These are phyloP conservation scores for Iguana delicatissima DNA, from an alignment of 2,797 vertebrate genomes.

Conservation along the genomic window DNA sequence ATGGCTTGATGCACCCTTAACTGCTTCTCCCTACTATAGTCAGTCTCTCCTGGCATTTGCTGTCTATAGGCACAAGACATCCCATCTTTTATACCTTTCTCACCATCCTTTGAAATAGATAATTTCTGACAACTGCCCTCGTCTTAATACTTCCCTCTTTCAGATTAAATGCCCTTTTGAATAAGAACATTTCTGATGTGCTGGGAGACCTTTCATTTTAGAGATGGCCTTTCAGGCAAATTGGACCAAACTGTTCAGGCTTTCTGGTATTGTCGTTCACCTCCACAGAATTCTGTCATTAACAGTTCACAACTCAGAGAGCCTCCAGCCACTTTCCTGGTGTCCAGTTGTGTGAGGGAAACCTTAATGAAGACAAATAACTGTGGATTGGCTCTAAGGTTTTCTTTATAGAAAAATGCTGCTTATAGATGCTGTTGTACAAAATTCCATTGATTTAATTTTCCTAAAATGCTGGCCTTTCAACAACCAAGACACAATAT, in stretches of 20 bases:
- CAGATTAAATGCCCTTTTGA: not conserved
- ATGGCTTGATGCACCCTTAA: no score
- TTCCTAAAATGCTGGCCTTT: not conserved
- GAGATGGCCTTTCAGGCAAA: slow-evolving; percentile 32
- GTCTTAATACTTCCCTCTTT: not conserved
- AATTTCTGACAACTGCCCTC: not conserved
- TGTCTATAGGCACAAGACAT: not conserved
- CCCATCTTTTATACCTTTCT: not conserved
- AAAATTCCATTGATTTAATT: slow-evolving; percentile 14
- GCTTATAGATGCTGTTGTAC: not conserved
- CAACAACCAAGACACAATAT: slow-evolving; percentile 30
- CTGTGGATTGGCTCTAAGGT: not conserved
- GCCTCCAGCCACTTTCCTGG: slow-evolving; percentile 7
- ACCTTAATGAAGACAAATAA: slow-evolving; percentile 40
- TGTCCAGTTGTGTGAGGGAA: slow-evolving; percentile 9
- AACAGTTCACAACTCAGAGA: slow-evolving; percentile 27
- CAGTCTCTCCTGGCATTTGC: no score
- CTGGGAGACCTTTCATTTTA: slow-evolving; percentile 1
- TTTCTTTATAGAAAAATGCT: slow-evolving; percentile 2
- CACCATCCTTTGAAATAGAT: slow-evolving; percentile 20
- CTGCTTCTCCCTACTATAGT: no score
- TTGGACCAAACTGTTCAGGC: not conserved
- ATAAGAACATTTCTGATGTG: slow-evolving; percentile 6
- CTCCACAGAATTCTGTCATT: not conserved
- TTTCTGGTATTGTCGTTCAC: not conserved